Evolutionary conservation across 2,797 vertebrate genomes (phyloP).

Genomic region (Mycteria americana): DNA sequence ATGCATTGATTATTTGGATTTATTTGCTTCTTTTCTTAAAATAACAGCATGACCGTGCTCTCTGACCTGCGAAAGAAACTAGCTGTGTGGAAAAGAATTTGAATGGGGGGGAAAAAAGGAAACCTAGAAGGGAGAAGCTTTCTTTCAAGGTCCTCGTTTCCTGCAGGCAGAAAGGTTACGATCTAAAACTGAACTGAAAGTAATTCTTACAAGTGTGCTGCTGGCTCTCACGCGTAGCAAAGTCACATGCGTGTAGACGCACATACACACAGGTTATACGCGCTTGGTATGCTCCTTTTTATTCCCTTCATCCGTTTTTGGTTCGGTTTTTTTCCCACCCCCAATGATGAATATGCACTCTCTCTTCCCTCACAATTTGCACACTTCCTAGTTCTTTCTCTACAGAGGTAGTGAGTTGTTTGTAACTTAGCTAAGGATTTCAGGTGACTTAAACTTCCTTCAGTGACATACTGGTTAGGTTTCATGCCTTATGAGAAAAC

Average conservation of each 20-base stretch:
- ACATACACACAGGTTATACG: too few species aligned
- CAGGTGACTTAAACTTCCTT: neutral
- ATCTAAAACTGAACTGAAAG: neutral
- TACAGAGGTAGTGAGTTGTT: neutral
- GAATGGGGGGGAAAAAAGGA: neutral
- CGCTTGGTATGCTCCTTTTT: neutral
- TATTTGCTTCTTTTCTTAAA: neutral
- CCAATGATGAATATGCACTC: neutral
- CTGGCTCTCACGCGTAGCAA: rapidly evolving
- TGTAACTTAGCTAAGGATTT: neutral
- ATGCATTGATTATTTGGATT: neutral
- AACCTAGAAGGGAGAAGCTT: neutral
- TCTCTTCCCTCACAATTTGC: neutral
- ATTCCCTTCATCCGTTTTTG: neutral
- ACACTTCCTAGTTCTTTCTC: neutral
- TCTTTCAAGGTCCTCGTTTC: neutral
- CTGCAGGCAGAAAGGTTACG: neutral
- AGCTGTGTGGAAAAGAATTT: neutral
- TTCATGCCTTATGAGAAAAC: neutral
- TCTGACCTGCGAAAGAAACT: neutral
- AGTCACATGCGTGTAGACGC: rapidly evolving
- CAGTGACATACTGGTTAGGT: neutral
- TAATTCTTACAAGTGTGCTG: neutral
- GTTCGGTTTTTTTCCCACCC: neutral
- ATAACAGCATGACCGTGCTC: neutral